Conservation (phyloP, 2,888 invertebrate species). For the Megastigmus dorsalis region DNA sequence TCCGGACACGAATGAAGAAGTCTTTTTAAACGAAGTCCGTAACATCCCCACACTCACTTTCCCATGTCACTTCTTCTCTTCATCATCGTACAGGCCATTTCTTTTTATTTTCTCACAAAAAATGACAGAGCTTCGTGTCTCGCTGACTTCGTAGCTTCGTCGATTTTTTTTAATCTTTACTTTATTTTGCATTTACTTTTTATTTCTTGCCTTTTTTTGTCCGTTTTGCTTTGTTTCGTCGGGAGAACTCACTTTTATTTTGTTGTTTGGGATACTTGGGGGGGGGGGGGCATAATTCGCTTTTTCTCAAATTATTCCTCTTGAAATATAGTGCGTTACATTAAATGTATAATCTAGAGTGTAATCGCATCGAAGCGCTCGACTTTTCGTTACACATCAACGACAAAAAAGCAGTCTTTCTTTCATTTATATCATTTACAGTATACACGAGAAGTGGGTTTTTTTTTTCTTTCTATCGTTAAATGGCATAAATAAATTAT, state of each 20-base stretch:
- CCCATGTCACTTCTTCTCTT: slow-evolving; percentile 60
- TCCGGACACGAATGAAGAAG: slow-evolving; percentile 57
- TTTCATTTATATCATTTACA: slow-evolving; percentile 37
- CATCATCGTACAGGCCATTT: slow-evolving; percentile 63
- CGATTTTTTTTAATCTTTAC: slow-evolving; percentile 49
- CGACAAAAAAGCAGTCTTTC: slow-evolving; percentile 50
- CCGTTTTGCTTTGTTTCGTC: slow-evolving; percentile 51
- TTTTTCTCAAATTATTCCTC: slow-evolving; percentile 59
- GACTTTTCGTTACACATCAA: slow-evolving; percentile 60
- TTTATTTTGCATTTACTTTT: slow-evolving; percentile 55
- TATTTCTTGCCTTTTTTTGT: slow-evolving; percentile 32
- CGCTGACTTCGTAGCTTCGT: slow-evolving; percentile 42
- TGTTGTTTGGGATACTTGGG: slow-evolving; percentile 55
- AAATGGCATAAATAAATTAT: slow-evolving; percentile 43
- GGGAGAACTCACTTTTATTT: slow-evolving; percentile 55
- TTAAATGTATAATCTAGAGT: slow-evolving; percentile 69
- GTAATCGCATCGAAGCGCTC: slow-evolving; percentile 67
- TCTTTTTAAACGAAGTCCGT: slow-evolving; percentile 58
- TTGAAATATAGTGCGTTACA: slow-evolving; percentile 70
- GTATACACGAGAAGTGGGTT: slow-evolving; percentile 3
- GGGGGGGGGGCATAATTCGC: slow-evolving; percentile 42
- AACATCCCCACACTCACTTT: slow-evolving; percentile 55
- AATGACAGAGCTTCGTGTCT: too few relatives aligned
- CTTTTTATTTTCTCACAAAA: slow-evolving; percentile 56
- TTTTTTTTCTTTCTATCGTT: neutral